These are phyloP conservation scores for Microchirus variegatus DNA, from an alignment of 2,797 vertebrate species.

Conservation along the genomic window DNA sequence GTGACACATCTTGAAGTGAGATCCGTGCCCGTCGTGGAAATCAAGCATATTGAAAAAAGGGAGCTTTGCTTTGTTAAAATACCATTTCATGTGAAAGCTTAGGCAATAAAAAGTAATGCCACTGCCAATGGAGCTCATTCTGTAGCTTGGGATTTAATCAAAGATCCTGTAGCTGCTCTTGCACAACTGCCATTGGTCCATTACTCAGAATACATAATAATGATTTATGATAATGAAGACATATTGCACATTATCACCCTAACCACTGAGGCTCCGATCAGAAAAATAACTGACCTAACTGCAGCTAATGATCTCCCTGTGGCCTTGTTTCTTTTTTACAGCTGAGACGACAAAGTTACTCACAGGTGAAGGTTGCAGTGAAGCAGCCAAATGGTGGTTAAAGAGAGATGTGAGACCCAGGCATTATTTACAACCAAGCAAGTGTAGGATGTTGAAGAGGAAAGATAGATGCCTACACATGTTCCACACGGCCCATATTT, in stretches of 20 bases:
- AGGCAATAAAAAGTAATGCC: constrained; percentile 59
- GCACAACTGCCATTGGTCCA: constrained; percentile 32
- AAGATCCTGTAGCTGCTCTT: constrained; percentile 17
- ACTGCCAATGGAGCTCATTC: constrained; percentile 52
- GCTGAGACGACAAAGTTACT: constrained; percentile 30
- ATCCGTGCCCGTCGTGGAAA: constrained; percentile 15
- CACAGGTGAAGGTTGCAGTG: constrained; percentile 48
- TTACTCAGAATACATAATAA: constrained; percentile 56
- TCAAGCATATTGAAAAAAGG: constrained; percentile 9
- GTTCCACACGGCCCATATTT: constrained; percentile 54
- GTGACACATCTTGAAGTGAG: constrained; percentile 20
- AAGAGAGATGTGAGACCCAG: constrained; percentile 17
- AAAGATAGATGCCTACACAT: constrained; percentile 43
- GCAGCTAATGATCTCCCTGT: constrained; percentile 66
- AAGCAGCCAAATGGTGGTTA: constrained; percentile 19
- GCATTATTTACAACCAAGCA: constrained; percentile 61
- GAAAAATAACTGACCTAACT: constrained; percentile 57
- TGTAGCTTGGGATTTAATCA: constrained; percentile 62
- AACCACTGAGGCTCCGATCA: constrained; percentile 44
- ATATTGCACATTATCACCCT: constrained; percentile 51
- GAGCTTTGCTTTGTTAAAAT: constrained; percentile 52
- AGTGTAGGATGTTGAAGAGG: constrained; percentile 39
- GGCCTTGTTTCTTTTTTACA: constrained; percentile 39
- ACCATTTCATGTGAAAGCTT: constrained; percentile 48
- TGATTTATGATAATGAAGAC: constrained; percentile 69